Evolutionary conservation across 2,888 invertebrate species (phyloP).

Genomic region (Aradus depressus): DNA sequence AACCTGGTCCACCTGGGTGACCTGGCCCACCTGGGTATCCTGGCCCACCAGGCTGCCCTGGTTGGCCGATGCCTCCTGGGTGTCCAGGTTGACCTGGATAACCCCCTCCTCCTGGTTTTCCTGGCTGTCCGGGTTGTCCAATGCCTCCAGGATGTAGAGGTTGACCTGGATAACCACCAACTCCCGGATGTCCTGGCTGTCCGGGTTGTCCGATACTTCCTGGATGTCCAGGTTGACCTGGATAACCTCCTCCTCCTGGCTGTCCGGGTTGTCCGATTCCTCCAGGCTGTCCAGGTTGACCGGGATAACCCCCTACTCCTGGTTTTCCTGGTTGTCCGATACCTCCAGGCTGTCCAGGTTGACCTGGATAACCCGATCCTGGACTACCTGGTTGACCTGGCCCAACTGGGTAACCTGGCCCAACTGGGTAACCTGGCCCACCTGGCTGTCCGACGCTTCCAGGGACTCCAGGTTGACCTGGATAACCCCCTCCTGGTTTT

Average conservation of each 20-base stretch:
- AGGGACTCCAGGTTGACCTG: slow-evolving; percentile 26
- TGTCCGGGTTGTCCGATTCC: slow-evolving; percentile 24
- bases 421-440: slow-evolving; percentile 20
- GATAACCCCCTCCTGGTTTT: slow-evolving; percentile 7
- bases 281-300: slow-evolving; percentile 36
- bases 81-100: slow-evolving; percentile 26
- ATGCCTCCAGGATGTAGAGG: slow-evolving; percentile 38
- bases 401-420: background rate
- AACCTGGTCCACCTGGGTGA: slow-evolving; percentile 27
- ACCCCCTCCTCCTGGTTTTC: slow-evolving; percentile 20
- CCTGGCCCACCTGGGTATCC: slow-evolving; percentile 26
- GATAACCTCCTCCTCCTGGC: slow-evolving; percentile 22
- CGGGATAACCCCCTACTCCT: slow-evolving; percentile 26
- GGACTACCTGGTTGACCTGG: slow-evolving; percentile 19
- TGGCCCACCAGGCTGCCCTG: slow-evolving; percentile 13
- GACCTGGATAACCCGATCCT: slow-evolving; percentile 25
- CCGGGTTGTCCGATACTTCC: slow-evolving; percentile 27
- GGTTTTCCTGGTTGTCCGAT: slow-evolving; percentile 23
- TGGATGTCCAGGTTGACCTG: slow-evolving; percentile 15
- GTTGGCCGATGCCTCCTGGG: slow-evolving; percentile 28
- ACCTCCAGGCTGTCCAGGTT: slow-evolving; percentile 26
- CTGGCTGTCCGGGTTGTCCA: slow-evolving; percentile 32
- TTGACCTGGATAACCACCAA: slow-evolving; percentile 33
- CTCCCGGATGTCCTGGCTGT: slow-evolving; percentile 31
- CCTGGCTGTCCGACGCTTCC: slow-evolving; percentile 28